phyloP scores from a whole-genome alignment of 2,113 vertebrate species.

The Gymnocephalus cernua region DNA sequence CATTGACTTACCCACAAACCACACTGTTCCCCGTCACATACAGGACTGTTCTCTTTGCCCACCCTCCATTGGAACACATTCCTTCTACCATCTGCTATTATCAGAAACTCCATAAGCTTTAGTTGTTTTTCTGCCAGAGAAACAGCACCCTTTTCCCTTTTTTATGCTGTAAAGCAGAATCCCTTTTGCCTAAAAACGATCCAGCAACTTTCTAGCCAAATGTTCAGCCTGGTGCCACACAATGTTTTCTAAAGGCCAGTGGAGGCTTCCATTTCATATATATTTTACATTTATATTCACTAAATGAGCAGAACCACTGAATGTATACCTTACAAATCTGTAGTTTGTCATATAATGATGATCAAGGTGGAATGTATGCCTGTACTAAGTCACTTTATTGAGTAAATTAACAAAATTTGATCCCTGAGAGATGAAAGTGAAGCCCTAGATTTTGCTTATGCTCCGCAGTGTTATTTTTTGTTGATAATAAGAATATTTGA shows the following conservation, averaged over 20 bases:
- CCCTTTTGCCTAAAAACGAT: slow-evolving; percentile 22
- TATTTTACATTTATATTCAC: neutral
- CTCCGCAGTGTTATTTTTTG: neutral
- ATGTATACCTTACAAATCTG: neutral
- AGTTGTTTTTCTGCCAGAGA: slow-evolving; percentile 24
- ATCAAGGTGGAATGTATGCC: neutral
- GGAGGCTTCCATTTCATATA: neutral
- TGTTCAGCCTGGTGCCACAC: neutral
- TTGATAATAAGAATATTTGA: neutral
- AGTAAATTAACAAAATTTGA: neutral
- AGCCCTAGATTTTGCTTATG: neutral
- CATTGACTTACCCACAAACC: slow-evolving; percentile 37
- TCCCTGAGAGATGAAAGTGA: neutral
- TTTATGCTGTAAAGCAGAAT: slow-evolving; percentile 17
- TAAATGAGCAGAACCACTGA: neutral
- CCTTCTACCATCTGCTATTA: slow-evolving; percentile 58
- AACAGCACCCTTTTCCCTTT: slow-evolving; percentile 21
- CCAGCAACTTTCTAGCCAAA: slow-evolving; percentile 14
- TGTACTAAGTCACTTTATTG: neutral
- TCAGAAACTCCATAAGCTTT: slow-evolving; percentile 45
- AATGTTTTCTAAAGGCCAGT: neutral
- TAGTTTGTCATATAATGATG: too few relatives aligned
- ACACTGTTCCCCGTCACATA: slow-evolving; percentile 30
- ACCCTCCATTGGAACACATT: slow-evolving; percentile 21
- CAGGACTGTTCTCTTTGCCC: slow-evolving; percentile 26